A percentile compares a stretch with the other conserved stretches of the same genome.
Conservation (phyloP, 2,113 vertebrate genomes). For the Cygnus buccinator region DNA sequence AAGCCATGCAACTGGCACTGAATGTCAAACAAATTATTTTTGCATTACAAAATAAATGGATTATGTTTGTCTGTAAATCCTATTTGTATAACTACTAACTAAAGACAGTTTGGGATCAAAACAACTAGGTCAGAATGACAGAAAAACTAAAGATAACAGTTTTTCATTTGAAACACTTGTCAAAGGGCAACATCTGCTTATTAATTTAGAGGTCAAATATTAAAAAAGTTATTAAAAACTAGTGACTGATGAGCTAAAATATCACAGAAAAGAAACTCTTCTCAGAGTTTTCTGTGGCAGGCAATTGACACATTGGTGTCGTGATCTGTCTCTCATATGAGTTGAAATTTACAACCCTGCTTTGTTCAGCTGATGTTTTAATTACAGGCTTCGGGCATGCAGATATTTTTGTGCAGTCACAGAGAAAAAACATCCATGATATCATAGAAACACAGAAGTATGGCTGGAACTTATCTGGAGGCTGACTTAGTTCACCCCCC, state of each 20-base stretch:
- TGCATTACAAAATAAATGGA: conserved; percentile 1
- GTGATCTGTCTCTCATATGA: background rate
- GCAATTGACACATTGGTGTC: rapidly evolving
- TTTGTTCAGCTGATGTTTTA: conserved; percentile 51
- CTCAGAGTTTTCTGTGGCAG: background rate
- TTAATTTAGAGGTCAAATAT: background rate
- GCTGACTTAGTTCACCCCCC: background rate
- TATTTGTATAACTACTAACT: background rate
- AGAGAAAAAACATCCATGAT: background rate
- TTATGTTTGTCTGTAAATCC: conserved; percentile 19
- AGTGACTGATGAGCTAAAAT: background rate
- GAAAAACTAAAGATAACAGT: background rate
- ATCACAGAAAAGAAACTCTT: background rate
- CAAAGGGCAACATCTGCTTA: background rate
- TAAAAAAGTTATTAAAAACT: background rate
- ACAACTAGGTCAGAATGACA: background rate
- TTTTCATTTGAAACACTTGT: background rate
- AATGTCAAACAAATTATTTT: conserved; percentile 24
- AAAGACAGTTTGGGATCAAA: conserved; percentile 1
- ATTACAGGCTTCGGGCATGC: background rate
- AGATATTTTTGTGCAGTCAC: background rate
- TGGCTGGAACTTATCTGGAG: background rate
- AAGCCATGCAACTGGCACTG: background rate
- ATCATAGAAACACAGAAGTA: background rate
- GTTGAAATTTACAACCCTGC: background rate